Base-by-base conservation (phyloP, 2,888 invertebrate genomes). In the Pterostichus niger region DNA sequence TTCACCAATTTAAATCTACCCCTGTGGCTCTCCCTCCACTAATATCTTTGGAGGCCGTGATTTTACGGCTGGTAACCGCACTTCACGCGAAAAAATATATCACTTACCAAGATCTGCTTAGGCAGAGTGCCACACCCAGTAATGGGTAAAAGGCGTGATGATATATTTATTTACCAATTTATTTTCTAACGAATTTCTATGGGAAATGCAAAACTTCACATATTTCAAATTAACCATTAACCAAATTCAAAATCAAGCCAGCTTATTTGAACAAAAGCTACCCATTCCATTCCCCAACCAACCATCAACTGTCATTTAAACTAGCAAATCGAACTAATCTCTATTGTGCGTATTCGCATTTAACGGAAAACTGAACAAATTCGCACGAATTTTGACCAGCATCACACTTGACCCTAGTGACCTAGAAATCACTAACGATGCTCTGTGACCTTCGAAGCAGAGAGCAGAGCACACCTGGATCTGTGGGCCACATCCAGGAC, bases 401-500 rank as follows among this genome's bases (percentile, higher is more conserved):
- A 1, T 40, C 59, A 54, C 59, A 59, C 59, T 17, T 59, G 59
- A 59, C 59, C 59, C 59, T 9, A 5, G 31, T 59, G 59, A 59
- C 59, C 59, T 59, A 59, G 59, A 59, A 59, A 59, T 59, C 59
- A 24, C 24, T 59, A 59, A 59, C 59, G 59, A 59, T 59, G 59
- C 59, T 59, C 24, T 17, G 31, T 59, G 59, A 59, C 59, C 59
- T 59, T 59, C 59, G 59, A 11, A 59, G 24, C 59, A 9, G 40
- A 40, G 40, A 6, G 9, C 40, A 40, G 10, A 24, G 24, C 10
- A 17, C 24, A 24, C 59, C 31, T 31, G 24, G 59, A 13, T 13
- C 17, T 31, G 17, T 59, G 11, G 59, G 24, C 59, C 40, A 40
- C 40, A 9, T 40, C 40, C 40, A 40, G 40, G 9, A 17, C 54